Conservation (phyloP, 2,888 invertebrate species). For the Trachelus tabidus region DNA sequence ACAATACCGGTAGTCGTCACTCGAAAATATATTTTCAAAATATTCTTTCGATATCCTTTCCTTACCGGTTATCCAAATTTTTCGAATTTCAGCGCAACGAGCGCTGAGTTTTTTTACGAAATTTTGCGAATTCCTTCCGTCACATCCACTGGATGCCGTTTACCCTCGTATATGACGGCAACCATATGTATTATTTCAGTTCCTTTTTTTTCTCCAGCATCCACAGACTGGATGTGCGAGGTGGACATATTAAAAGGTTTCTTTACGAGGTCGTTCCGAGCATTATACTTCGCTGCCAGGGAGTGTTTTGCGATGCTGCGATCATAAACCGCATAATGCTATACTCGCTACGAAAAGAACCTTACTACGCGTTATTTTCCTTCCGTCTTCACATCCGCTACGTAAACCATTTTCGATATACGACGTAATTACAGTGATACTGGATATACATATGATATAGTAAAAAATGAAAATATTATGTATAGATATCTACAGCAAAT, state of each 20-base stretch:
- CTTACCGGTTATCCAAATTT: too few species aligned
- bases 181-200: not conserved
- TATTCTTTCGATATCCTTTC: too few species aligned
- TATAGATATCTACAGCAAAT: not conserved
- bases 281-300: conserved; percentile 43
- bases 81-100: too few species aligned
- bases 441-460: too few species aligned
- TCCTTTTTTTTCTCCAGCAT: not conserved
- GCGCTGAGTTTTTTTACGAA: not conserved
- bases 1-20: too few species aligned
- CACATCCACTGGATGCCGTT: not conserved
- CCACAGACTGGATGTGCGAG: conserved; percentile 20
- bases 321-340: conserved; percentile 51
- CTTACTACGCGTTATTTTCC: conserved; percentile 30
- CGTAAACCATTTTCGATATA: conserved; percentile 39
- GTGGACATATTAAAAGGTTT: conserved; percentile 56
- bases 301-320: conserved; percentile 40
- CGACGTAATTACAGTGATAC: conserved; percentile 7
- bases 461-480: too few species aligned
- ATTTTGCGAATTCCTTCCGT: not conserved
- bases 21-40: not conserved
- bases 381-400: conserved; percentile 12
- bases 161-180: not conserved
- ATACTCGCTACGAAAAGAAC: conserved; percentile 30
- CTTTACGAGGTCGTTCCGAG: conserved; percentile 58